Percentiles rank a stretch among this genome's conserved stretches.
Evolutionary conservation across 2,113 vertebrate species (phyloP).

Genomic region (Nycticorax nycticorax): DNA sequence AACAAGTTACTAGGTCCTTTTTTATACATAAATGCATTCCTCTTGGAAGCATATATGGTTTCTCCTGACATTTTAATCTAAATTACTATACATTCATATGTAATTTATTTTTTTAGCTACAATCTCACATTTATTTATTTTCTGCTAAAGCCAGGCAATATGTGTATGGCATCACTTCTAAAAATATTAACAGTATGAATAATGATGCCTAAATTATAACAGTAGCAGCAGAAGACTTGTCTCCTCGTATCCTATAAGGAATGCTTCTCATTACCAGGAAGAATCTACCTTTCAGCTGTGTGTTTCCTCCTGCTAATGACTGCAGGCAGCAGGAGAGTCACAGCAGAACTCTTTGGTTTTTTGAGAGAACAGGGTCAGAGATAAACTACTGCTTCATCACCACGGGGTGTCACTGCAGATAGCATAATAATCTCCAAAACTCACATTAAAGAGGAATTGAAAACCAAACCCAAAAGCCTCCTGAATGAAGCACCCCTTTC

Average conservation of each 20-base stretch:
- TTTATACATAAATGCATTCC: not conserved
- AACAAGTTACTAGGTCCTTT: not conserved
- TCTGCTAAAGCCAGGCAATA: not conserved
- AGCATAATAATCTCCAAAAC: not conserved
- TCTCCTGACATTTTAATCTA: not conserved
- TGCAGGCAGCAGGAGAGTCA: not conserved
- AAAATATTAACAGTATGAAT: not conserved
- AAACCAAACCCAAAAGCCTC: not conserved
- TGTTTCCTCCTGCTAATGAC: not conserved
- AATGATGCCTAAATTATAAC: not conserved
- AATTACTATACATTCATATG: not conserved
- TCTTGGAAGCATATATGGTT: not conserved
- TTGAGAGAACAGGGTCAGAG: not conserved
- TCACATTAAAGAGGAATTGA: not conserved
- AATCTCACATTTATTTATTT: not conserved
- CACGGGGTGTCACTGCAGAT: conserved; percentile 66
- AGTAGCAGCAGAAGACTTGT: not conserved
- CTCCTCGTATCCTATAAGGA: not conserved
- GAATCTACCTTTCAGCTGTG: not conserved
- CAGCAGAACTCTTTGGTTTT: not conserved
- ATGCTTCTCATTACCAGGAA: not conserved
- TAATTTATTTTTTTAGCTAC: not conserved
- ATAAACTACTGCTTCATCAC: not conserved
- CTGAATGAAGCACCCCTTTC: not conserved
- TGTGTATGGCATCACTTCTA: not conserved